A percentile compares a stretch with the other conserved stretches of the same genome.
Evolutionary conservation across 2,888 invertebrate species (phyloP).

Genomic region (Dolomedes plantarius): DNA sequence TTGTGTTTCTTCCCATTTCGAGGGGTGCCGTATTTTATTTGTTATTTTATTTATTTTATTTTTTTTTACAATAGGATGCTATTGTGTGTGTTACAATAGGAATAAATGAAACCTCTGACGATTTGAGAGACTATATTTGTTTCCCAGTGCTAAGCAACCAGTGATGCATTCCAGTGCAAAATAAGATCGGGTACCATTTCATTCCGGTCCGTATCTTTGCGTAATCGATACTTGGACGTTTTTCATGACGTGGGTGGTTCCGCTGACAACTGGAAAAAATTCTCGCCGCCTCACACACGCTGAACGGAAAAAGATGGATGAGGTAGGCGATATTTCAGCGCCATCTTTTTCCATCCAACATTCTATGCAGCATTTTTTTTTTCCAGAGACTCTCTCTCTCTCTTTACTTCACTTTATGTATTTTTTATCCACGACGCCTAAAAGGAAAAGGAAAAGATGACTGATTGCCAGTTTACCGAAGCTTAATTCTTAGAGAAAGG

Average conservation of each 20-base stretch:
- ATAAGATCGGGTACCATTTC: slow-evolving; percentile 28
- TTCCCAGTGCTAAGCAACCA: background rate
- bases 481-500: slow-evolving; percentile 63
- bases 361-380: slow-evolving; percentile 19
- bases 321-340: slow-evolving; percentile 62
- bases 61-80: too few species aligned
- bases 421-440: slow-evolving; percentile 25
- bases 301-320: slow-evolving; percentile 64
- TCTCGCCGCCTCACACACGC: slow-evolving; percentile 25
- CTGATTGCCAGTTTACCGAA: slow-evolving; percentile 63
- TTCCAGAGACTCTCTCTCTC: too few species aligned
- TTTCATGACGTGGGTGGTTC: slow-evolving; percentile 64
- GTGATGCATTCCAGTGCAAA: slow-evolving; percentile 21
- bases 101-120: too few species aligned
- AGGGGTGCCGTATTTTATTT: too few species aligned
- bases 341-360: slow-evolving; percentile 33
- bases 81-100: too few species aligned
- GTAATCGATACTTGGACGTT: slow-evolving; percentile 58
- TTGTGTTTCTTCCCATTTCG: too few species aligned
- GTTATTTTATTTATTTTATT: too few species aligned
- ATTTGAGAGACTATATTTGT: background rate
- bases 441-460: slow-evolving; percentile 54
- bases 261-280: slow-evolving; percentile 28
- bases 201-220: slow-evolving; percentile 47
- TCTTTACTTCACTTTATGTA: slow-evolving; percentile 13